Conservation (phyloP, 2,797 vertebrate species). For the Arvicola amphibius region DNA sequence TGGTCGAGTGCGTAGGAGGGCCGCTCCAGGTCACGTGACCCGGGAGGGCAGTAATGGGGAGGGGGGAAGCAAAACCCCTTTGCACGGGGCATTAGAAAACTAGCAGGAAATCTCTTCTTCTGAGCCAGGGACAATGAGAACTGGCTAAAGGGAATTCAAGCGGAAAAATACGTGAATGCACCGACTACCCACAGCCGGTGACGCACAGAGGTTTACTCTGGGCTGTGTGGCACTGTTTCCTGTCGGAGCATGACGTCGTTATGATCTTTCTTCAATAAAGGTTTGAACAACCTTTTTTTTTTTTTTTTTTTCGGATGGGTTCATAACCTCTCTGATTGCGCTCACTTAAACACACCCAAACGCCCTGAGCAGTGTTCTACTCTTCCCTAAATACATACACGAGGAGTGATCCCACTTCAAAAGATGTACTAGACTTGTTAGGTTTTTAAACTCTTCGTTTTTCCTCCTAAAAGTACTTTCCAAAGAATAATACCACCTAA, state of each 20-base stretch:
- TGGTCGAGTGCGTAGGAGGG: neutral
- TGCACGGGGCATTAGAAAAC: neutral
- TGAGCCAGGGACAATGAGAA: conserved; percentile 62
- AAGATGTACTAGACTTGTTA: neutral
- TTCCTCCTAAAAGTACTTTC: neutral
- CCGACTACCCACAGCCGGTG: conserved; percentile 40
- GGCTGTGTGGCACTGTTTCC: neutral
- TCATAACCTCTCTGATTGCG: neutral
- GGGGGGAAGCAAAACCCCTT: neutral
- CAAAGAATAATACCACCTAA: neutral
- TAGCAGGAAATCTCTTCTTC: conserved; percentile 66
- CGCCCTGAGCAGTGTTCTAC: neutral
- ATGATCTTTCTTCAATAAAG: conserved; percentile 9
- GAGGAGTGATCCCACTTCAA: neutral
- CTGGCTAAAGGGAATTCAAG: conserved; percentile 66
- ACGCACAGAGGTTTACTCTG: neutral
- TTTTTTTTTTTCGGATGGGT: neutral
- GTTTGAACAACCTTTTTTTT: conserved; percentile 17
- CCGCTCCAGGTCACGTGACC: neutral
- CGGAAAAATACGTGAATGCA: conserved; percentile 69
- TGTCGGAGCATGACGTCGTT: neutral
- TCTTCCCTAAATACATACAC: neutral
- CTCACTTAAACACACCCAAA: neutral
- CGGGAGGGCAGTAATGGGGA: neutral
- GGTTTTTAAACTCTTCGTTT: neutral